These are phyloP conservation scores for Polydrusus tereticollis DNA, from an alignment of 2,888 invertebrate genomes.

Conservation along the genomic window DNA sequence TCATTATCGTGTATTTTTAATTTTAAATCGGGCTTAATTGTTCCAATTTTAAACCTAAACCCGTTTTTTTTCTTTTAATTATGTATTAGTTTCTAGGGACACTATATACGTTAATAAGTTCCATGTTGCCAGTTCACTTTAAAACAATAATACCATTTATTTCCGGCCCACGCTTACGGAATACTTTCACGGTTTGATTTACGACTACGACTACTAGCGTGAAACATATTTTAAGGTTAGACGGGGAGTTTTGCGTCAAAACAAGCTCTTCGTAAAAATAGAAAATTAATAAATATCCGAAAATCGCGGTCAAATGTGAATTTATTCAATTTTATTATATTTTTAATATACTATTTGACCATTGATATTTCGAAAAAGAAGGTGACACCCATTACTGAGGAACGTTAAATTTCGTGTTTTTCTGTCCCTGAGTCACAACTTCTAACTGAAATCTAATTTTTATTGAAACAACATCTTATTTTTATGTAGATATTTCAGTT, in stretches of 20 bases:
- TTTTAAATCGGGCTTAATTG: neutral
- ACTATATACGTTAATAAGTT: slow-evolving; percentile 29
- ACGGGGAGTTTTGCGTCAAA: slow-evolving; percentile 21
- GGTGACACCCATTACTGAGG: too few species aligned
- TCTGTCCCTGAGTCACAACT: too few species aligned
- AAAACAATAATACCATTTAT: slow-evolving; percentile 46
- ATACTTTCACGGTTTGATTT: slow-evolving; percentile 45
- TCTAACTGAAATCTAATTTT: too few species aligned
- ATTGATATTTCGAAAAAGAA: too few species aligned
- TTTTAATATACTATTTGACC: too few species aligned
- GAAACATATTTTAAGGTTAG: slow-evolving; percentile 27
- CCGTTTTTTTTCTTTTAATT: too few species aligned
- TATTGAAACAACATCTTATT: too few species aligned
- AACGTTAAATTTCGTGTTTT: too few species aligned
- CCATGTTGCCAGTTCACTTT: slow-evolving; percentile 37
- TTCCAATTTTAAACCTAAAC: neutral
- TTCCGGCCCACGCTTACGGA: slow-evolving; percentile 44
- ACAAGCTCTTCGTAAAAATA: neutral
- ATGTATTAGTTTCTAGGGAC: neutral
- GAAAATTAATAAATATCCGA: neutral
- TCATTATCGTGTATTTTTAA: neutral
- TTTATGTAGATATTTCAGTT: too few species aligned
- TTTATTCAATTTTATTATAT: too few species aligned
- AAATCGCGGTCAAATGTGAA: neutral
- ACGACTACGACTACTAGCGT: slow-evolving; percentile 39